phyloP scores from a whole-genome alignment of 2,797 vertebrate genomes.

The Selene dorsalis region DNA sequence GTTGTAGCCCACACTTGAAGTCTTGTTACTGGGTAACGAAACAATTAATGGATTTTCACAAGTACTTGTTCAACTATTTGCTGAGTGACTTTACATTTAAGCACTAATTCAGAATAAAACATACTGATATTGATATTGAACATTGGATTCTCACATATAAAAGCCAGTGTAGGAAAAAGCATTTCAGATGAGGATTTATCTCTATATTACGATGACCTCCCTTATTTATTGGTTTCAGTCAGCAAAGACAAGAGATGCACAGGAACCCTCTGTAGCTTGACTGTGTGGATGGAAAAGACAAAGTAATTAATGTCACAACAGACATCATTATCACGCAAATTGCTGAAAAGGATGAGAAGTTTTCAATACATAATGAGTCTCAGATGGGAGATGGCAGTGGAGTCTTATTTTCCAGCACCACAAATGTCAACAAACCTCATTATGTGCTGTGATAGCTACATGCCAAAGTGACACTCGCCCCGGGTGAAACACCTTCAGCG shows the following conservation, averaged over 20 bases:
- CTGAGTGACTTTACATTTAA: too few species aligned
- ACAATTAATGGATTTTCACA: too few species aligned
- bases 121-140: background rate
- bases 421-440: slow-evolving; percentile 13
- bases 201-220: too few species aligned
- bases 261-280: background rate
- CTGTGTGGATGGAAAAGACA: background rate
- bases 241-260: background rate
- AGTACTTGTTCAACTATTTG: too few species aligned
- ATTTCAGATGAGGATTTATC: too few species aligned
- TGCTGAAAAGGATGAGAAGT: slow-evolving; percentile 17
- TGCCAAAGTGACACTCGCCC: background rate
- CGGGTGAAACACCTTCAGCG: background rate
- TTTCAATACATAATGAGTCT: background rate
- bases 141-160: background rate
- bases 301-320: slow-evolving; percentile 13
- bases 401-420: background rate
- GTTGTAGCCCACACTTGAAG: background rate
- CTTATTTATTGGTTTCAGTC: too few species aligned
- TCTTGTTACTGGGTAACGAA: background rate
- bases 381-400: background rate
- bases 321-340: background rate
- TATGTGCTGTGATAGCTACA: background rate
- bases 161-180: background rate
- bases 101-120: background rate